Percentiles rank a stretch among this genome's conserved stretches.
Conservation (phyloP, 2,888 invertebrate species). For the Capitulum mitella region DNA sequence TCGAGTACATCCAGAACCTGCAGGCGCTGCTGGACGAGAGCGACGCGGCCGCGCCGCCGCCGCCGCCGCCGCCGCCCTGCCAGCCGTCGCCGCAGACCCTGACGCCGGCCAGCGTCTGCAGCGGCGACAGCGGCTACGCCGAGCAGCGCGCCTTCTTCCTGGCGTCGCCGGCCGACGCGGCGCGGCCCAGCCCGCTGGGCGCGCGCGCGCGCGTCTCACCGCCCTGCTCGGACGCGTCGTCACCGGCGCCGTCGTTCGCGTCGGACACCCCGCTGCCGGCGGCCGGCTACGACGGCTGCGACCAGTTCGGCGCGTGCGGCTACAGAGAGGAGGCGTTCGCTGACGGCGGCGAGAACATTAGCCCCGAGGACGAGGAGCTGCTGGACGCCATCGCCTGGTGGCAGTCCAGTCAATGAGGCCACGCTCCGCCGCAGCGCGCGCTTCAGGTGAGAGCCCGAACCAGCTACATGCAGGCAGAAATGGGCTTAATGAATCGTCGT, state of each 20-base stretch:
- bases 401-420: conserved; percentile 47
- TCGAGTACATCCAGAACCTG: conserved; percentile 79
- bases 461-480: too few relatives aligned
- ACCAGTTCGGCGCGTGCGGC: conserved; percentile 69
- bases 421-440: too few relatives aligned
- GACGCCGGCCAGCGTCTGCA: background rate
- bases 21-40: conserved; percentile 55
- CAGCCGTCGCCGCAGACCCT: conserved; percentile 39
- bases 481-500: too few relatives aligned
- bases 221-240: conserved; percentile 54
- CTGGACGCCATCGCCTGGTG: conserved; percentile 77
- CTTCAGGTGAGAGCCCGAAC: too few relatives aligned
- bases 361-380: conserved; percentile 81
- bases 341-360: conserved; percentile 63
- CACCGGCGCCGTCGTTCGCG: conserved; percentile 66
- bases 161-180: background rate
- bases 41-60: conserved; percentile 34
- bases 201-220: too few relatives aligned
- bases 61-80: conserved; percentile 34
- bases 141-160: too few relatives aligned
- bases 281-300: conserved; percentile 52
- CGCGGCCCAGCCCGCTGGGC: conserved; percentile 44
- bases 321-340: too few relatives aligned
- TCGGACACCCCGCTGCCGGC: conserved; percentile 49
- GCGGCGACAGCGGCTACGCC: background rate